Evolutionary conservation across 1,140 invertebrate genomes (phyloP), one percentile per base, ranked within the genome.

Genomic region (Forficula auricularia): DNA sequence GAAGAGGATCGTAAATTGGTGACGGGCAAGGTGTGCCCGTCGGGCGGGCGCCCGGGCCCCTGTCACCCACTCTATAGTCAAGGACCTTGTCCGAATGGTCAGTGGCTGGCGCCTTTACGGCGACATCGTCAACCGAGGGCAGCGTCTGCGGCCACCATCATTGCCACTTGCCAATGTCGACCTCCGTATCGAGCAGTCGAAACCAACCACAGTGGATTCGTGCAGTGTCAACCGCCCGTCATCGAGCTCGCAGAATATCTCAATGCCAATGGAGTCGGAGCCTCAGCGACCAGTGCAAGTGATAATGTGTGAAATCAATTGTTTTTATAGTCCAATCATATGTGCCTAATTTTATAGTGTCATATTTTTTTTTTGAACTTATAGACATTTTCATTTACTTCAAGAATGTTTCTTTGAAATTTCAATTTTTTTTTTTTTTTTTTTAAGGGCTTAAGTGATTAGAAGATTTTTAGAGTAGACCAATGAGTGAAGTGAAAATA

Each of bases 11-110:
- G 57, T 12, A 55, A 63, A 56, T 55, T 57, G 56, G 52, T 61
- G 8, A 79, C 77, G 48, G 67, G 70, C 4, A 59, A 64, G 1
- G 65, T 64, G 2, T 65, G 70, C 3, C 75, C 76, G 0, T 64
- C 73, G 56, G 71, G 74, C 0, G 58, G 68, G 10, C 67, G 72
- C 38, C 67, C 71, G 34, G 67, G 68, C 13, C 69, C 66, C 13
- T 84, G 80, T 52, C 72, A 79, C 52, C 75, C 75, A 46, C 56
- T 82, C 3, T 78, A 82, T 50, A 75, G 71, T 0, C 73, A 74
- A 47, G 79, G 81, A 0, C 81, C 82, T 0, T 86, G 82, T 50
- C 59, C 66, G 0, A 62, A 68, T 0, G 77, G 77, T 0, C 71
- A 81, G 45, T 86, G 82, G 82, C 55, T 86, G 19, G 71, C 74